Percentiles rank a stretch among this genome's conserved stretches.
Conservation (phyloP, 2,113 vertebrate species). For the Dinomys branickii region DNA sequence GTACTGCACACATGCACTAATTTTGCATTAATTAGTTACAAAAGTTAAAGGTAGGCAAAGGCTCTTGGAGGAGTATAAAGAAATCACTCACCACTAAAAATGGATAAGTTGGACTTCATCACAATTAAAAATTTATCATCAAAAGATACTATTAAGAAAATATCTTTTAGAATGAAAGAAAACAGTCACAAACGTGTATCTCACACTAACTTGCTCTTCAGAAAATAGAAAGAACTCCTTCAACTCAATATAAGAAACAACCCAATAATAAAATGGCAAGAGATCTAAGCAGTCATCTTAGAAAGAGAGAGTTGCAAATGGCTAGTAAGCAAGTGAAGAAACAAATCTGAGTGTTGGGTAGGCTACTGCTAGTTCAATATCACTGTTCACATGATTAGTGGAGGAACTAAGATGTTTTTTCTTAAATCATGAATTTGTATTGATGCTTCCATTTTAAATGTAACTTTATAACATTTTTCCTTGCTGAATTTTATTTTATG, state of each 20-base stretch:
- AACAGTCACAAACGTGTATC: neutral
- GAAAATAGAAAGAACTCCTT: neutral
- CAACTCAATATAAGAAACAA: neutral
- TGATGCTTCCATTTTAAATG: neutral
- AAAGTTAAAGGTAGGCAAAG: neutral
- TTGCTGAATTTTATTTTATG: neutral
- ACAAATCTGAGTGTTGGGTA: neutral
- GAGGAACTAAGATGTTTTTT: neutral
- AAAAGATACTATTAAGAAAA: neutral
- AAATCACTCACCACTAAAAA: neutral
- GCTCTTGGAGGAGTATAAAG: neutral
- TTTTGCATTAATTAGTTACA: no score
- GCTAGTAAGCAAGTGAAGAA: neutral
- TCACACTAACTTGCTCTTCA: neutral
- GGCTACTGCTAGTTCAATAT: neutral
- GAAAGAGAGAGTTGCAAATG: neutral
- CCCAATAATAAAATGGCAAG: neutral
- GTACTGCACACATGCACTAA: neutral
- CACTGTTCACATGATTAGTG: neutral
- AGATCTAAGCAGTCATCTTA: neutral
- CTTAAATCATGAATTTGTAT: neutral
- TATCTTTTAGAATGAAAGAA: neutral
- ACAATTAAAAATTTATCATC: constrained; percentile 6
- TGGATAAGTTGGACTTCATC: neutral
- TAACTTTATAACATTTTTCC: neutral